Evolutionary conservation across 2,888 invertebrate genomes (phyloP).

Genomic region (Acronicta leporina): DNA sequence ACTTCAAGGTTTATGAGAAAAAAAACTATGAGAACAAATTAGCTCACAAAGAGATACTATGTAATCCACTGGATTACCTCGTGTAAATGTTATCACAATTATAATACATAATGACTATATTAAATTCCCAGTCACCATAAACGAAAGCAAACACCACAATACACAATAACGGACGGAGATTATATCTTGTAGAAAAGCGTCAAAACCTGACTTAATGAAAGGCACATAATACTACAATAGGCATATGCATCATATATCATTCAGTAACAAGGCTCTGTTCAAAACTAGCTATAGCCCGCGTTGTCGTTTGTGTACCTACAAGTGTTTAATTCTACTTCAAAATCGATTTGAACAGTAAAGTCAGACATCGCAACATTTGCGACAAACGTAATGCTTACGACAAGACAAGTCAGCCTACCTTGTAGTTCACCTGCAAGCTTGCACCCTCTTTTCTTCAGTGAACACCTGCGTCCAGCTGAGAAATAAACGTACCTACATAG

Average conservation of each 20-base stretch:
- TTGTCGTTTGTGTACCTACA: no score
- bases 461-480: no score
- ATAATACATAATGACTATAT: slow-evolving; percentile 44
- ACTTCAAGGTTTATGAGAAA: slow-evolving; percentile 20
- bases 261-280: slow-evolving; percentile 38
- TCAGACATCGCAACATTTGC: no score
- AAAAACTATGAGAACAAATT: slow-evolving; percentile 9
- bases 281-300: slow-evolving; percentile 1
- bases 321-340: no score
- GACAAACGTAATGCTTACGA: no score
- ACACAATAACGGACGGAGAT: slow-evolving; percentile 41
- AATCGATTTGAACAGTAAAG: no score
- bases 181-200: slow-evolving; percentile 50
- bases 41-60: slow-evolving; percentile 15
- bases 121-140: slow-evolving; percentile 49
- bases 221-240: slow-evolving; percentile 44
- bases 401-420: no score
- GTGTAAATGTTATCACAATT: slow-evolving; percentile 39
- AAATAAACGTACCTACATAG: no score
- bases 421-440: no score
- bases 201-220: slow-evolving; percentile 44
- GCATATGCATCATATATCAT: slow-evolving; percentile 38
- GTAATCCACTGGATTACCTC: slow-evolving; percentile 35
- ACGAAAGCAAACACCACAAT: slow-evolving; percentile 60
- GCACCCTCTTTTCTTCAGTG: no score